Conservation (phyloP, 1,140 invertebrate genomes). For the Leptopilina clavipes region DNA sequence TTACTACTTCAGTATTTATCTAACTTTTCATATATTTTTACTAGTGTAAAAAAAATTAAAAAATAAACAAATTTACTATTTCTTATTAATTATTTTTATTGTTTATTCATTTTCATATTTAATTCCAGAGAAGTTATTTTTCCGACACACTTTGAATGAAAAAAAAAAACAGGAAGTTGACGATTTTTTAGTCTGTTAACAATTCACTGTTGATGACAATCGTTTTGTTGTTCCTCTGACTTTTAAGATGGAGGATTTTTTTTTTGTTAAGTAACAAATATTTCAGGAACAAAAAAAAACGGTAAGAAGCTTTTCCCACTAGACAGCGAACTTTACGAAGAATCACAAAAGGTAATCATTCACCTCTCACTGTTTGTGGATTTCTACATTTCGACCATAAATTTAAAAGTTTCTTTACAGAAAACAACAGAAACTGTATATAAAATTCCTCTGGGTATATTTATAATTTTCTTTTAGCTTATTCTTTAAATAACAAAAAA, state of each 20-base stretch:
- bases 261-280: background rate
- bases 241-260: background rate
- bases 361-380: background rate
- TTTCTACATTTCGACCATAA: background rate
- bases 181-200: background rate
- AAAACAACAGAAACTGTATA: background rate
- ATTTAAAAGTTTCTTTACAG: background rate
- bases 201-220: background rate
- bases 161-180: too few relatives aligned
- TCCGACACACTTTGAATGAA: too few relatives aligned
- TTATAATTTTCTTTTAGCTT: conserved; percentile 12
- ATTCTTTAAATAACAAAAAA: too few relatives aligned
- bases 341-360: conserved; percentile 15
- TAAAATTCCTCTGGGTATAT: background rate
- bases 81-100: too few relatives aligned
- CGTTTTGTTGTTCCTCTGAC: background rate
- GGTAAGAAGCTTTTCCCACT: conserved; percentile 3
- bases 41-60: too few relatives aligned
- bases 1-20: too few relatives aligned
- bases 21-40: too few relatives aligned
- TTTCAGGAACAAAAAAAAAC: background rate
- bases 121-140: too few relatives aligned
- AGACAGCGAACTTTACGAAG: background rate
- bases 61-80: too few relatives aligned
- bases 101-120: too few relatives aligned